phyloP scores from a whole-genome alignment of 2,888 invertebrate genomes.

The Dryobotodes eremita region DNA sequence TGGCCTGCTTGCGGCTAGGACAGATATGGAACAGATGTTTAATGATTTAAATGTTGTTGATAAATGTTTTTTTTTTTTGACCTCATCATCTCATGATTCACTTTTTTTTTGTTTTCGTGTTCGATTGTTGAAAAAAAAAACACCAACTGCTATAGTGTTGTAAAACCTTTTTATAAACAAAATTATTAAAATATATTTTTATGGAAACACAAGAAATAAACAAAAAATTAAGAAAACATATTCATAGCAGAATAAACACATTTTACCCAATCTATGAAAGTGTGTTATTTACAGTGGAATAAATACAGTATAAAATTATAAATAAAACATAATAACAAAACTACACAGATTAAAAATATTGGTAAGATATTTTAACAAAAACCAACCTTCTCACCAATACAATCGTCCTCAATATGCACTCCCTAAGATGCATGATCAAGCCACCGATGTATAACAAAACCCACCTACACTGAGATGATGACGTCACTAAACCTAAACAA shows the following conservation, averaged over 20 bases:
- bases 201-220: neutral
- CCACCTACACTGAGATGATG: slow-evolving; percentile 58
- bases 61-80: slow-evolving; percentile 68
- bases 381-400: slow-evolving; percentile 14
- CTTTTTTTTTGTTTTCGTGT: slow-evolving; percentile 17
- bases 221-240: neutral
- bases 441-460: slow-evolving; percentile 26
- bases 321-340: neutral
- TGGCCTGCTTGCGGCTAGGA: slow-evolving; percentile 83
- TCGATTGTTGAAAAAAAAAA: neutral
- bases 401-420: slow-evolving; percentile 40
- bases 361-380: slow-evolving; percentile 28
- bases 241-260: neutral
- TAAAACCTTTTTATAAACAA: neutral
- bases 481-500: slow-evolving; percentile 46
- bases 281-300: slow-evolving; percentile 21
- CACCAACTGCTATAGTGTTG: neutral
- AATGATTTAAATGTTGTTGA: slow-evolving; percentile 8
- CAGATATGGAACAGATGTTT: slow-evolving; percentile 80
- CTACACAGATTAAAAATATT: slow-evolving; percentile 10
- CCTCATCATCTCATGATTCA: slow-evolving; percentile 71
- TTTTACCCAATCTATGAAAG: neutral
- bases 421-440: slow-evolving; percentile 42
- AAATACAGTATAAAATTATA: neutral
- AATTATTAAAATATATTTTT: neutral